Evolutionary conservation across 2,113 vertebrate species (phyloP), one percentile per base, ranked within the genome.

Genomic region (Salvator merianae): DNA sequence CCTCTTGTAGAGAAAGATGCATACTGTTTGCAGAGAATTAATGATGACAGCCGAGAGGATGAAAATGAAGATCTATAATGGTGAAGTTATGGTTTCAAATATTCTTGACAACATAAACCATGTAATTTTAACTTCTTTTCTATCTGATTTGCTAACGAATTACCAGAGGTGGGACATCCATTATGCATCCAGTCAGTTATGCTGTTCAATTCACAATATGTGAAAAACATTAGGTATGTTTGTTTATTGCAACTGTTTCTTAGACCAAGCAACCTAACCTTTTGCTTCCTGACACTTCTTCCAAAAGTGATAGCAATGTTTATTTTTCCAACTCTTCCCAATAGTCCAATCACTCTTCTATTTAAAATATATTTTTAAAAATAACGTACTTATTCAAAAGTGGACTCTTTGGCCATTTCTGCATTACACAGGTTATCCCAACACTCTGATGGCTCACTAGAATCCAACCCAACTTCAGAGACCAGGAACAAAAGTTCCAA

Each of bases 21-120:
- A 88, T 66, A 86, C 84, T 84, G 30, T 40, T 14, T 79, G 24
- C 79, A 40, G 73, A 85, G 50, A 88, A 90, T 85, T 82, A 91
- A 88, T 79, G 30, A 28, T 34, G 77, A 86, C 2, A 20, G 72
- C 43, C 62, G 82, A 47, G 79, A 74, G 9, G 81, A 84, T 62
- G 66, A 62, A 78, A 70, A 63, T 88, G 74, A 74, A 83, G 79
- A 47, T 53, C 69, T 77, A 84, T 75, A 70, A 82, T 74, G n/a
- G 68, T 20, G 0, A 34, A 55, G 55, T 1, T 77, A 87, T 72
- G 36, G 71, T 82, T 78, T 91, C 81, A 83, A 85, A 87, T 40
- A 87, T 87, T 85, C 85, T 81, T 90, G 43, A 78, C 71, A 87
- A 28, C 12, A 4, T 78, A 3, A 1, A 82, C 36, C 9, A 38